Conservation (phyloP, 1,140 invertebrate species). For the Rhyzopertha dominica region DNA sequence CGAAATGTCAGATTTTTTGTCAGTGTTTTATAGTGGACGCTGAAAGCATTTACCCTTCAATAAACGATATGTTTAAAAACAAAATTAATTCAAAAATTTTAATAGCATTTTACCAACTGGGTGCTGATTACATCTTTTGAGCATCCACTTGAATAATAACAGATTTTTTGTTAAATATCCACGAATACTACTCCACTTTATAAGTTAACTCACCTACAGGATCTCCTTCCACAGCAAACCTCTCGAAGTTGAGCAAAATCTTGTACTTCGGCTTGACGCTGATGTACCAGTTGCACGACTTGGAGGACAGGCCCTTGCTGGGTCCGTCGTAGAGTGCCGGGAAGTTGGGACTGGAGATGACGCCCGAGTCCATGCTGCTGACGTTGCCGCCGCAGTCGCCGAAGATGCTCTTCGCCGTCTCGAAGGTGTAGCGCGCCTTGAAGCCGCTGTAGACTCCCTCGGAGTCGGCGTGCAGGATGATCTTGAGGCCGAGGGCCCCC, state of each 20-base stretch:
- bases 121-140: no score
- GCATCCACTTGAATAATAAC: no score
- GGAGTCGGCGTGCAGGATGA: conserved; percentile 78
- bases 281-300: conserved; percentile 90
- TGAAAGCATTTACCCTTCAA: no score
- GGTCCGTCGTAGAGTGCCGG: conserved; percentile 81
- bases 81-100: no score
- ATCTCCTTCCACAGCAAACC: conserved; percentile 85
- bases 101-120: no score
- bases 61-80: no score
- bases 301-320: conserved; percentile 64
- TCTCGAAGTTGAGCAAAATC: conserved; percentile 81
- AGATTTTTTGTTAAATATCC: no score
- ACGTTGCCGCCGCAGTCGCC: conserved; percentile 90
- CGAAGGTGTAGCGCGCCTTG: conserved; percentile 81
- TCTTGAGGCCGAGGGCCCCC: conserved; percentile 74
- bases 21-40: no score
- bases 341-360: conserved; percentile 79
- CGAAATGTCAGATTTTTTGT: no score
- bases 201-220: conserved; percentile 59
- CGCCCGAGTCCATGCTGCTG: conserved; percentile 75
- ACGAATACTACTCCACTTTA: background rate
- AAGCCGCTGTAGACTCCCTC: conserved; percentile 85
- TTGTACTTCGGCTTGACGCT: conserved; percentile 73
- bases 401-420: conserved; percentile 79